Evolutionary conservation across 2,113 vertebrate species (phyloP).

Genomic region (Panthera tigris): DNA sequence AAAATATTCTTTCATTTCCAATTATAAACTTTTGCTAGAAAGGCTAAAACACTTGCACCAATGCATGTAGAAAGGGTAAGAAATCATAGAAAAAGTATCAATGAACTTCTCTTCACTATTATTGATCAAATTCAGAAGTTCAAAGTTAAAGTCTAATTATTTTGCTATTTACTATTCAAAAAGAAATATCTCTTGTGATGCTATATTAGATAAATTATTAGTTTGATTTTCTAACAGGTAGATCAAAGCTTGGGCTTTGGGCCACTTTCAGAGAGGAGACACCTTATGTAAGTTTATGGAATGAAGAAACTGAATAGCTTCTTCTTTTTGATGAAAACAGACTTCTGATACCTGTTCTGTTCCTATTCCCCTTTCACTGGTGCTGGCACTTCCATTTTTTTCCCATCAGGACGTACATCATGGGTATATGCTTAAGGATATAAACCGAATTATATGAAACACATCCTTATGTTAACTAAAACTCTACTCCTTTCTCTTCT

Average conservation of each 20-base stretch:
- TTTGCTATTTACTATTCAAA: conserved; percentile 10
- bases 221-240: neutral
- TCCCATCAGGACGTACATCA: neutral
- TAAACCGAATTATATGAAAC: neutral
- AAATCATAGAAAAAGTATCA: neutral
- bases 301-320: neutral
- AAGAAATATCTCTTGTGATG: neutral
- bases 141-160: conserved; percentile 1
- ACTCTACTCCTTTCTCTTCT: neutral
- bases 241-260: conserved; percentile 1
- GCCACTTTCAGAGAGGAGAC: neutral
- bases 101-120: neutral
- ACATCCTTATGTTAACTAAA: neutral
- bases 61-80: neutral
- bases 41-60: neutral
- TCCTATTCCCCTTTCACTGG: neutral
- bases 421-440: neutral
- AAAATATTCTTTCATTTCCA: neutral
- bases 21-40: neutral
- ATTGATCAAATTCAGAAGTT: conserved; percentile 26
- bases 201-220: neutral
- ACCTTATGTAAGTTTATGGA: neutral
- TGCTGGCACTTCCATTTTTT: neutral
- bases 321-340: conserved; percentile 1
- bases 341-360: neutral